These are phyloP conservation scores for Aphelocoma coerulescens DNA, from an alignment of 2,113 vertebrate genomes.

Conservation along the genomic window DNA sequence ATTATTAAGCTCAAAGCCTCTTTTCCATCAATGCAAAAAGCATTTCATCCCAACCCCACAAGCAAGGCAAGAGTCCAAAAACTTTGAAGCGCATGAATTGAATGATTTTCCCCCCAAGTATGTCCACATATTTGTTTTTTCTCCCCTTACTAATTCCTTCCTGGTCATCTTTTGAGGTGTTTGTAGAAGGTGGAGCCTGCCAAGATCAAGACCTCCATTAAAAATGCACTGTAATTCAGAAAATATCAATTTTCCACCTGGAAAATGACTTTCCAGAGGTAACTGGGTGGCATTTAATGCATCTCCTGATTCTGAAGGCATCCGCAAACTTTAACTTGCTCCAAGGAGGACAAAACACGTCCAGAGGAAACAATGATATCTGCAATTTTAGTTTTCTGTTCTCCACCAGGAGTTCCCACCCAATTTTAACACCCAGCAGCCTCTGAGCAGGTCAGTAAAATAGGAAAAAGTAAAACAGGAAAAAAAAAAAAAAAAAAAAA, in stretches of 20 bases:
- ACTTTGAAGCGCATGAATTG: background rate
- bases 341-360: background rate
- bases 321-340: background rate
- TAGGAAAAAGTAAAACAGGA: background rate
- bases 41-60: background rate
- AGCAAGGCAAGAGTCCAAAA: background rate
- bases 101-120: background rate
- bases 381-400: background rate
- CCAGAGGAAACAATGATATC: background rate
- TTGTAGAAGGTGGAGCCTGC: background rate
- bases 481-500: background rate
- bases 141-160: background rate
- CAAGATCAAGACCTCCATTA: background rate
- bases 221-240: background rate
- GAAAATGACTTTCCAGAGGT: background rate
- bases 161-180: background rate
- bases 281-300: background rate
- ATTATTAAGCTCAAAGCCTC: background rate
- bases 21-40: background rate
- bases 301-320: background rate
- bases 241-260: background rate
- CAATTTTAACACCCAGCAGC: background rate
- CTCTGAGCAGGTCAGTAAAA: background rate
- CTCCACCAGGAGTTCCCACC: background rate
- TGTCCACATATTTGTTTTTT: background rate